Conservation (phyloP, 2,113 vertebrate genomes). For the Cyanoliseus patagonus region DNA sequence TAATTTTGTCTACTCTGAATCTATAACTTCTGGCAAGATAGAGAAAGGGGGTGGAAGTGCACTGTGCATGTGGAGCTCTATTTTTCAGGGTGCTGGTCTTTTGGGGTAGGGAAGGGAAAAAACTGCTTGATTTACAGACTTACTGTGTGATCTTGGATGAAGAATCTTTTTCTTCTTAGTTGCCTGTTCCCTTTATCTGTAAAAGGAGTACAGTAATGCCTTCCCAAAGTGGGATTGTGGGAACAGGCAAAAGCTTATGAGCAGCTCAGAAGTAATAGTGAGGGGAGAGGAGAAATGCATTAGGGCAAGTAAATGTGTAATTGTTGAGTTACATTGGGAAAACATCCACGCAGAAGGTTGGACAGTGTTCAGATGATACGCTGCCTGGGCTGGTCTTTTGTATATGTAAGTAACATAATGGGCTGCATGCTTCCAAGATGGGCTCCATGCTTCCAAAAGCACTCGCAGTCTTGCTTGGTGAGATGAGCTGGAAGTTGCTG, state of each 20-base stretch:
- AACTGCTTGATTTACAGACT: background rate
- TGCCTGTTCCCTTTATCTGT: background rate
- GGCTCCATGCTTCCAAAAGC: background rate
- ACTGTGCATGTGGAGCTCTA: background rate
- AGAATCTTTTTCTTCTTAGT: background rate
- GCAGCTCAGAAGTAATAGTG: background rate
- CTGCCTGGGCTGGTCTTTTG: background rate
- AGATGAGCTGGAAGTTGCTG: background rate
- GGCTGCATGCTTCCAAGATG: background rate
- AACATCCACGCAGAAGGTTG: background rate
- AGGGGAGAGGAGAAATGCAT: background rate
- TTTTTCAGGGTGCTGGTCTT: background rate
- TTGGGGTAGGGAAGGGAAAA: background rate
- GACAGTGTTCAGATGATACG: background rate
- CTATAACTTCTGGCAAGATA: background rate
- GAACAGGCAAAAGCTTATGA: background rate
- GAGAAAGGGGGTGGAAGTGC: background rate
- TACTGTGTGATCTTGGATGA: background rate
- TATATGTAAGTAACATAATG: background rate
- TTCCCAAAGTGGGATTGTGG: background rate
- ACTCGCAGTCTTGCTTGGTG: background rate
- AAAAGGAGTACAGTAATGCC: background rate
- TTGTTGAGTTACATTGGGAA: conserved; percentile 1
- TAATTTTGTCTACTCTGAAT: background rate
- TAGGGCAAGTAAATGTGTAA: background rate